Evolutionary conservation across 2,113 vertebrate genomes (phyloP).

Genomic region (Rana temporaria): DNA sequence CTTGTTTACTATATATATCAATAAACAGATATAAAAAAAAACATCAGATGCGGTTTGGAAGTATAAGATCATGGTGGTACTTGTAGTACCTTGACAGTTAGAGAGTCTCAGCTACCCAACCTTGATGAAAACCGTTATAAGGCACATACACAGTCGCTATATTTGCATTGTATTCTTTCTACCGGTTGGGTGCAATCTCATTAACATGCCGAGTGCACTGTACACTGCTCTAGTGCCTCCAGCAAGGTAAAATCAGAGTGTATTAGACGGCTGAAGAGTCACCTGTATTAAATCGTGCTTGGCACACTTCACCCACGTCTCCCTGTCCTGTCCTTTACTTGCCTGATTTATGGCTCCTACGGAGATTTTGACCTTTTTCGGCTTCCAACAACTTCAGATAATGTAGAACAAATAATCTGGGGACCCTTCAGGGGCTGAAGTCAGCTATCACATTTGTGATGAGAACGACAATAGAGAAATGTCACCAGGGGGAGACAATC

Average conservation of each 20-base stretch:
- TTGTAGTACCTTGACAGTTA: no score
- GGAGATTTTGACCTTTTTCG: constrained; percentile 32
- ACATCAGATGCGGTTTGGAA: no score
- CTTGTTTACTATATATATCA: no score
- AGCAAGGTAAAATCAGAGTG: constrained; percentile 7
- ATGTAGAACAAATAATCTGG: constrained; percentile 42
- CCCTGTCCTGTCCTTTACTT: background rate
- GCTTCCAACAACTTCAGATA: constrained; percentile 30
- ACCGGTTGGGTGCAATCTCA: constrained; percentile 11
- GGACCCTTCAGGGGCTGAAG: constrained; percentile 22
- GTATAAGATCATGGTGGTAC: no score
- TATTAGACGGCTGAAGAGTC: constrained; percentile 12
- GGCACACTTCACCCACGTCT: constrained; percentile 9
- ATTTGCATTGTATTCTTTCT: background rate
- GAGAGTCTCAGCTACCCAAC: no score
- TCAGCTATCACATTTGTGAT: constrained; percentile 33
- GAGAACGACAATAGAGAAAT: constrained; percentile 23
- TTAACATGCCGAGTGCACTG: constrained; percentile 19
- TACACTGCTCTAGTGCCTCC: background rate
- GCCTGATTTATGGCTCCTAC: constrained; percentile 20
- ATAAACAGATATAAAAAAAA: no score
- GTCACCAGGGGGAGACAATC: constrained; percentile 21
- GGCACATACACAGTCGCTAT: background rate
- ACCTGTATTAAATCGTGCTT: constrained; percentile 37
- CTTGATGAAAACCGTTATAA: no score